Evolutionary conservation across 2,113 vertebrate species (phyloP).

Genomic region (Synodontis membranacea): DNA sequence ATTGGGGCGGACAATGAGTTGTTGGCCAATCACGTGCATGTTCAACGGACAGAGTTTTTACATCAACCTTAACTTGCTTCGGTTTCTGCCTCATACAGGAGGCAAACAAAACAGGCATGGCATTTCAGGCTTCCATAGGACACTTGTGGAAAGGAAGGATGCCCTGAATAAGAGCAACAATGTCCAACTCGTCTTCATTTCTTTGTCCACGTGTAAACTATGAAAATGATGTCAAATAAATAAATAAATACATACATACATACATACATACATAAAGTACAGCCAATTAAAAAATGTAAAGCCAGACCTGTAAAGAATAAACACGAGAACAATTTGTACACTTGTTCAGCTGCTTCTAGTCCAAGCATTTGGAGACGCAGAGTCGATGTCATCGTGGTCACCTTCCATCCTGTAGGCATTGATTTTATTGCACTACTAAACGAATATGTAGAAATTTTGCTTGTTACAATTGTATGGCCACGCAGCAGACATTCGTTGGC

Average conservation of each 20-base stretch:
- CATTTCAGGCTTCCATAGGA: slow-evolving; percentile 75
- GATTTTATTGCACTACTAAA: slow-evolving; percentile 79
- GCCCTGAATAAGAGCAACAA: slow-evolving; percentile 58
- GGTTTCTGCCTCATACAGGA: slow-evolving; percentile 59
- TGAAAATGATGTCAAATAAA: slow-evolving; percentile 77
- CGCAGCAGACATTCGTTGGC: slow-evolving; percentile 71
- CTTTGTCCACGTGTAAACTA: slow-evolving; percentile 73
- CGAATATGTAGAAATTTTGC: slow-evolving; percentile 82
- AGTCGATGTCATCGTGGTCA: slow-evolving; percentile 66
- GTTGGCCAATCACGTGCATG: slow-evolving; percentile 87
- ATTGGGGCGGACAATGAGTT: slow-evolving; percentile 77
- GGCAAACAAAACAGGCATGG: slow-evolving; percentile 61
- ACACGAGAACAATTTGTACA: slow-evolving; percentile 63
- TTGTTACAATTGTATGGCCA: slow-evolving; percentile 81
- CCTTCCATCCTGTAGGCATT: slow-evolving; percentile 79
- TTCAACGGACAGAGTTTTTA: slow-evolving; percentile 80
- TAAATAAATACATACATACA: slow-evolving; percentile 35
- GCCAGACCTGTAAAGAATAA: slow-evolving; percentile 34
- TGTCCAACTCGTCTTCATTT: slow-evolving; percentile 56
- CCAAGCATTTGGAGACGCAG: slow-evolving; percentile 30
- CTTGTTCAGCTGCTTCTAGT: slow-evolving; percentile 59
- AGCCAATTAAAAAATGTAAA: slow-evolving; percentile 43
- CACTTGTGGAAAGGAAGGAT: slow-evolving; percentile 66
- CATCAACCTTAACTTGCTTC: slow-evolving; percentile 63
- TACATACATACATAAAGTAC: slow-evolving; percentile 37